Percentiles rank a stretch among this genome's conserved stretches.
phyloP scores from a whole-genome alignment of 2,113 vertebrate species.

The Sclerurus mexicanus region DNA sequence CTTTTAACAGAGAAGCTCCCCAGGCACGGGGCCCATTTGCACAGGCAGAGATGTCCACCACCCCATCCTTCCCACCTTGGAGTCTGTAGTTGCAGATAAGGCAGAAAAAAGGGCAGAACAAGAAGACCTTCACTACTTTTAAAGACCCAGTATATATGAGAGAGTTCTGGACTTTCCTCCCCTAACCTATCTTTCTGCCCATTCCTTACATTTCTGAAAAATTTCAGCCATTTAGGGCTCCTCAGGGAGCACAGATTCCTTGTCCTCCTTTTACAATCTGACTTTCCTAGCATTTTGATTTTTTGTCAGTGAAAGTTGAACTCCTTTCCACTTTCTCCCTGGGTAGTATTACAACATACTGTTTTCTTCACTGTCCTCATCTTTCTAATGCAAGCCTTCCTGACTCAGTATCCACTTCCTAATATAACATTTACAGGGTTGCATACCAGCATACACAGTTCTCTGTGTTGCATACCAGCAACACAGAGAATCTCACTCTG shows the following conservation, averaged over 20 bases:
- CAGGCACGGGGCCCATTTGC: not conserved
- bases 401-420: not conserved
- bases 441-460: not conserved
- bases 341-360: not conserved
- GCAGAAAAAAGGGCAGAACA: not conserved
- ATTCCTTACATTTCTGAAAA: not conserved
- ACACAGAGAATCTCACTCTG: not conserved
- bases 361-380: not conserved
- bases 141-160: not conserved
- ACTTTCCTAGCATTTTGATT: not conserved
- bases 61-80: not conserved
- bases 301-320: not conserved
- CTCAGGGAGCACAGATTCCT: not conserved
- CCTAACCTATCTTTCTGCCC: not conserved
- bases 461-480: not conserved
- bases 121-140: not conserved
- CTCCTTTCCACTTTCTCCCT: not conserved
- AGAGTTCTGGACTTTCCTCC: not conserved
- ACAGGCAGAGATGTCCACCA: not conserved
- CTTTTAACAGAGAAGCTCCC: not conserved
- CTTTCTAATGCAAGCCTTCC: not conserved
- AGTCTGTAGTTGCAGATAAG: not conserved
- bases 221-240: not conserved
- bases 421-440: not conserved
- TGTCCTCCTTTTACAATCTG: not conserved